These are phyloP conservation scores for Plutella xylostella DNA, from an alignment of 2,888 invertebrate species.

Conservation along the genomic window DNA sequence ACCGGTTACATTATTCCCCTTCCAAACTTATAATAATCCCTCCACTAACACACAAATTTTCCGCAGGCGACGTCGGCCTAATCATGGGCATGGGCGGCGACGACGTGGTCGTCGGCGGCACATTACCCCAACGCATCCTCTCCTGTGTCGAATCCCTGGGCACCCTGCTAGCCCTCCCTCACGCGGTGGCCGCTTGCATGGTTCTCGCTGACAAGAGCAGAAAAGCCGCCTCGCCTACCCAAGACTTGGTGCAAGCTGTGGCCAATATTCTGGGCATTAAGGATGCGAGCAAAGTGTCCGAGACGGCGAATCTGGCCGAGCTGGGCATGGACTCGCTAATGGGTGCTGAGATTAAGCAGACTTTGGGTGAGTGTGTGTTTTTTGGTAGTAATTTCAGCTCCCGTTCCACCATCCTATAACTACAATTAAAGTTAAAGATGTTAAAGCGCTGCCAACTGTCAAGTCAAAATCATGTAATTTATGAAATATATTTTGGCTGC, in stretches of 20 bases:
- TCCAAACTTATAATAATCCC: no score
- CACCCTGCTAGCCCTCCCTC: slow-evolving; percentile 88
- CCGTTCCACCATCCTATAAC: no score
- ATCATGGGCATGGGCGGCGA: slow-evolving; percentile 90
- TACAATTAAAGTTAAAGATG: no score
- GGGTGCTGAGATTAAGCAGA: slow-evolving; percentile 96
- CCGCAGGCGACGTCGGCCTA: slow-evolving; percentile 92
- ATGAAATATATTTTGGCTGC: no score
- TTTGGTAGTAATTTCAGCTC: no score
- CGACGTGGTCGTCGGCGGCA: slow-evolving; percentile 94
- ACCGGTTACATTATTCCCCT: no score
- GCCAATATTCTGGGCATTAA: slow-evolving; percentile 93
- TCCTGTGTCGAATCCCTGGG: slow-evolving; percentile 93
- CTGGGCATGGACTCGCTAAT: slow-evolving; percentile 97
- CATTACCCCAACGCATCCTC: slow-evolving; percentile 94
- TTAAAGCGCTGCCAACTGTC: no score
- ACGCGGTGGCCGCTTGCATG: slow-evolving; percentile 84
- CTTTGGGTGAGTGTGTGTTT: no score
- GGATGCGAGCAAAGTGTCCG: slow-evolving; percentile 82
- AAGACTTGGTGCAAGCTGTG: slow-evolving; percentile 78
- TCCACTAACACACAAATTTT: no score
- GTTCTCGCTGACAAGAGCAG: slow-evolving; percentile 90
- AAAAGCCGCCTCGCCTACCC: slow-evolving; percentile 60
- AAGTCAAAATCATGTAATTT: no score
- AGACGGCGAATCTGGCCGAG: slow-evolving; percentile 83